A percentile compares a stretch with the other conserved stretches of the same genome.
Evolutionary conservation across 2,113 vertebrate genomes (phyloP).

Genomic region (Morphnarchus princeps): DNA sequence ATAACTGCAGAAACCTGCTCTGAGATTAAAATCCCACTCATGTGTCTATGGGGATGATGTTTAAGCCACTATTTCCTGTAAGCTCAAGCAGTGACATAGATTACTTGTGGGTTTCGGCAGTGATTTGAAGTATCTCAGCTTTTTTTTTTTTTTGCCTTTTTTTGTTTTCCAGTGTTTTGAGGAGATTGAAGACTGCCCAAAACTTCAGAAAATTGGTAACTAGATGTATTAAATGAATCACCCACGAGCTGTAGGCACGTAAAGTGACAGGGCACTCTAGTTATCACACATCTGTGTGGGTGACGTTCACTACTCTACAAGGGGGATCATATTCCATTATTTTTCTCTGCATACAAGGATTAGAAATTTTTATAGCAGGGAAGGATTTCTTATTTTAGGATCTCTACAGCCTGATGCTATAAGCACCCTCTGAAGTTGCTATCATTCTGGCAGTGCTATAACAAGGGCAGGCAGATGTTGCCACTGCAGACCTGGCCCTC

Average conservation of each 20-base stretch:
- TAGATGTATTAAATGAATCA: not conserved
- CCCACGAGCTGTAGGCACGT: accelerated
- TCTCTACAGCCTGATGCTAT: not conserved
- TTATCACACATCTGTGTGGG: not conserved
- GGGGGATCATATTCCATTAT: not conserved
- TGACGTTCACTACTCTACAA: not conserved
- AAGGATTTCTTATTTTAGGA: not conserved
- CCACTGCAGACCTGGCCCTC: not conserved
- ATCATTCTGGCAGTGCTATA: not conserved
- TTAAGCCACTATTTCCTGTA: not conserved
- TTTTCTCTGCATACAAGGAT: not conserved
- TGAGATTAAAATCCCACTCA: not conserved
- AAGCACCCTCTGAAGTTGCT: not conserved
- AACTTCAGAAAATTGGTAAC: not conserved
- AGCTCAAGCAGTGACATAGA: not conserved
- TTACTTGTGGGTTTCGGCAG: not conserved
- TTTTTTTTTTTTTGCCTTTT: not conserved
- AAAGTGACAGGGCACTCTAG: not conserved
- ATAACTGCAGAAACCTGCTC: not conserved
- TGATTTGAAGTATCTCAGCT: not conserved
- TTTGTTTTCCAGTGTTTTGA: not conserved
- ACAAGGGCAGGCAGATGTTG: not conserved
- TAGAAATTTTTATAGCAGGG: not conserved
- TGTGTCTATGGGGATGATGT: not conserved
- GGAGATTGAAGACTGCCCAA: not conserved